Evolutionary conservation across 30 jellyfish, hydroid and myxozoan species (phyloP).

Genomic region (Aurelia sp.): DNA sequence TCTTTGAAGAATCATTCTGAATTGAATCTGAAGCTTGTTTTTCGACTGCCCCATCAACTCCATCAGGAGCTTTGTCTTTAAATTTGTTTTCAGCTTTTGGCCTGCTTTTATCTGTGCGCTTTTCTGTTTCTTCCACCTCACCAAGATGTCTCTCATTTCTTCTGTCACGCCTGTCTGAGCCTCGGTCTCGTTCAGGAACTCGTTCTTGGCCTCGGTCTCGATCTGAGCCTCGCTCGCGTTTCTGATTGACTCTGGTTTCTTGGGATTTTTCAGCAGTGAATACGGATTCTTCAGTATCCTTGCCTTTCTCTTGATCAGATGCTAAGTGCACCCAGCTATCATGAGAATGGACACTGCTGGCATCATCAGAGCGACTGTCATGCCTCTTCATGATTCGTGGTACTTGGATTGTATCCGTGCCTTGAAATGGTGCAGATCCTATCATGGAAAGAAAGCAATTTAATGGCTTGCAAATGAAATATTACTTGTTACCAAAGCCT

Average conservation of each 20-base stretch:
- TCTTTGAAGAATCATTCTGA: background rate
- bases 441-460: background rate
- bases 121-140: background rate
- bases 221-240: background rate
- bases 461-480: too few species aligned
- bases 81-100: background rate
- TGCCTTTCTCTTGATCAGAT: constrained; percentile 26
- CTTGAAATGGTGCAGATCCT: constrained; percentile 6
- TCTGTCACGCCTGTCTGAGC: background rate
- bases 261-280: constrained; percentile 2
- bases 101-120: background rate
- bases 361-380: constrained; percentile 96
- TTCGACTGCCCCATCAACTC: background rate
- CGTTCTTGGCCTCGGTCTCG: background rate
- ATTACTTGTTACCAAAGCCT: too few species aligned
- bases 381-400: constrained; percentile 82
- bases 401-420: constrained; percentile 17
- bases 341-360: constrained; percentile 77
- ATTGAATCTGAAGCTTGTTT: background rate
- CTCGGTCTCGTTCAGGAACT: background rate
- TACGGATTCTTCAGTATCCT: constrained; percentile 37
- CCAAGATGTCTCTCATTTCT: background rate
- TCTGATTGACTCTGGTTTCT: background rate
- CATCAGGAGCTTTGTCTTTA: background rate
- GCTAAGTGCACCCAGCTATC: constrained; percentile 71